phyloP scores from a whole-genome alignment of 2,113 vertebrate species.

The Tyrannus savana region DNA sequence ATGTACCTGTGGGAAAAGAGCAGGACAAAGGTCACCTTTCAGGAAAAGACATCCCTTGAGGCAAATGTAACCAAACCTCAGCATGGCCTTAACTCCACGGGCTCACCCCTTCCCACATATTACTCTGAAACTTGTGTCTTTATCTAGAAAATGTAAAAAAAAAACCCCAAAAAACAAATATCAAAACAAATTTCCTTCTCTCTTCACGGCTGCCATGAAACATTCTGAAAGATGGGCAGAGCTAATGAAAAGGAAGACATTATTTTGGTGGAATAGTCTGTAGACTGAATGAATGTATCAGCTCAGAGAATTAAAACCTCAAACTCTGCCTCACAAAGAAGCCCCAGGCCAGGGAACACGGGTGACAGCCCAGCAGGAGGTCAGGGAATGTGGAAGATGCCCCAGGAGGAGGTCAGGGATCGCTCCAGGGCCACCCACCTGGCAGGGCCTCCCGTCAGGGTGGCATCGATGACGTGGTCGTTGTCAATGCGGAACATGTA shows the following conservation, averaged over 20 bases:
- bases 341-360: accelerated
- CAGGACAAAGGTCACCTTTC: background rate
- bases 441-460: slow-evolving; percentile 94
- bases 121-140: background rate
- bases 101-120: background rate
- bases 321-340: background rate
- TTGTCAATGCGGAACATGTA: slow-evolving; percentile 99
- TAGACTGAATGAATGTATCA: background rate
- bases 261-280: accelerated
- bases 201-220: background rate
- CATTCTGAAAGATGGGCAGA: background rate
- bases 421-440: slow-evolving; percentile 75
- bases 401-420: background rate
- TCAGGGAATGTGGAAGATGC: too few species aligned
- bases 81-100: background rate
- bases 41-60: background rate
- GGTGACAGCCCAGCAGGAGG: background rate
- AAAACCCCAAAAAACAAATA: background rate
- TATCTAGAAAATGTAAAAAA: background rate
- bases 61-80: background rate
- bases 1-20: slow-evolving; percentile 82
- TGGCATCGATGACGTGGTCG: slow-evolving; percentile 95
- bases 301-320: background rate
- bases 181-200: background rate
- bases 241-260: background rate